A percentile compares a stretch with the other conserved stretches of the same genome.
These are phyloP conservation scores for Epinephelus coioides DNA, from an alignment of 2,797 vertebrate species.

Conservation along the genomic window DNA sequence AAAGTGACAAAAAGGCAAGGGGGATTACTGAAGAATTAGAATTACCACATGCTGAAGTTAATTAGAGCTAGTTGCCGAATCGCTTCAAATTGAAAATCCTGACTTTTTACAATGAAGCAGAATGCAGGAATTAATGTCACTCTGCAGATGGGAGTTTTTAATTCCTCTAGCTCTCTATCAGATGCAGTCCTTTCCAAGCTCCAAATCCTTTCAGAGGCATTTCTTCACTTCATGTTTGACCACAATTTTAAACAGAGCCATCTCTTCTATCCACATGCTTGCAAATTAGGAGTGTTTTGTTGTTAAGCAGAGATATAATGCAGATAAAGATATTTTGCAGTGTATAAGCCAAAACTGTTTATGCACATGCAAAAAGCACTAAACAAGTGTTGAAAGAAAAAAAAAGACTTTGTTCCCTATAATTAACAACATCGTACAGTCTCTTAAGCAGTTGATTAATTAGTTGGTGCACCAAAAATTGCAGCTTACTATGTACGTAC, in stretches of 20 bases:
- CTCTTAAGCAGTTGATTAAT: conserved; percentile 64
- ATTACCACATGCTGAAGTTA: conserved; percentile 86
- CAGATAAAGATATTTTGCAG: conserved; percentile 1
- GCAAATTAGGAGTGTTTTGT: conserved; percentile 26
- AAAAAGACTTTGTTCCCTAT: conserved; percentile 18
- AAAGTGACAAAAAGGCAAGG: conserved; percentile 75
- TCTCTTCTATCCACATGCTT: conserved; percentile 41
- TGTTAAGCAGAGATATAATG: conserved; percentile 14
- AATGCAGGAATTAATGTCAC: conserved; percentile 88
- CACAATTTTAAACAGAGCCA: conserved; percentile 57
- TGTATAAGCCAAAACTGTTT: conserved; percentile 27
- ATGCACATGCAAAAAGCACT: conserved; percentile 18
- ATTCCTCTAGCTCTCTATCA: conserved; percentile 82
- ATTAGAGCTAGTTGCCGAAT: conserved; percentile 85
- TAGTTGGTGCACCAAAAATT: conserved; percentile 42
- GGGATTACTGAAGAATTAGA: conserved; percentile 85
- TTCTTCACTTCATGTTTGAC: conserved; percentile 57
- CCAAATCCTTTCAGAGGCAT: conserved; percentile 67
- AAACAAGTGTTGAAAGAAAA: conserved; percentile 34
- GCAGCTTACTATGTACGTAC: conserved; percentile 10
- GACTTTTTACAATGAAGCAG: conserved; percentile 75
- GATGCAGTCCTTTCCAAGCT: conserved; percentile 75
- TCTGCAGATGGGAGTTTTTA: conserved; percentile 82
- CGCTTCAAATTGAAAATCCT: conserved; percentile 81
- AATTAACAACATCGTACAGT: conserved; percentile 61